Evolutionary conservation across 2,113 vertebrate genomes (phyloP).

Genomic region (Phrynosoma blainvillii): DNA sequence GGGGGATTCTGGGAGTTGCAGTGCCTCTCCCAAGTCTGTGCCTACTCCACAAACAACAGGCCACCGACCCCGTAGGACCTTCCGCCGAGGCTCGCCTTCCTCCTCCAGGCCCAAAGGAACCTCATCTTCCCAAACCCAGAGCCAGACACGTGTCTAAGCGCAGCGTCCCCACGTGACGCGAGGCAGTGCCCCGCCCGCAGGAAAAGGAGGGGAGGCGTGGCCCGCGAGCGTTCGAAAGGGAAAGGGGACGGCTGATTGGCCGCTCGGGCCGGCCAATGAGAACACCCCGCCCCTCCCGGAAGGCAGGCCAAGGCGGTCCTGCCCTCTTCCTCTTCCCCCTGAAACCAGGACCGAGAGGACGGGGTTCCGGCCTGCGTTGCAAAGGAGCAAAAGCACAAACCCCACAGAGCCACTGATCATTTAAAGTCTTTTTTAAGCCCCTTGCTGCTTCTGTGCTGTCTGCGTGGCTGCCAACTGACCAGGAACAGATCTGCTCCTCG

Average conservation of each 20-base stretch:
- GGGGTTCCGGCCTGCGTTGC: not conserved
- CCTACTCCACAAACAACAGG: too few species aligned
- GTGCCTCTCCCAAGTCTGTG: not conserved
- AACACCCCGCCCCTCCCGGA: not conserved
- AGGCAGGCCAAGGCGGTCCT: not conserved
- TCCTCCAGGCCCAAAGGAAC: not conserved
- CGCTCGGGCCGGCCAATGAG: not conserved
- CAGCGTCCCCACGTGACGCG: not conserved
- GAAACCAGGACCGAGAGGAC: not conserved
- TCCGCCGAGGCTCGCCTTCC: too few species aligned
- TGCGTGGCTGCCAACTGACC: too few species aligned
- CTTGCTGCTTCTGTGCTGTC: too few species aligned
- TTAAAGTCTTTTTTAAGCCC: too few species aligned
- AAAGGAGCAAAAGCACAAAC: not conserved
- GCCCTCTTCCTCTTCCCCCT: not conserved
- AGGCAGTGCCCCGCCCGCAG: not conserved
- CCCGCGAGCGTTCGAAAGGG: not conserved
- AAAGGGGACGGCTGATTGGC: not conserved
- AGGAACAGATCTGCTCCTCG: too few species aligned
- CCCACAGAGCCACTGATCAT: too few species aligned
- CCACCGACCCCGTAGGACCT: too few species aligned
- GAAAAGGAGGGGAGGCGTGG: not conserved
- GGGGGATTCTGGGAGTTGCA: not conserved
- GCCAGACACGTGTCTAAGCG: not conserved
- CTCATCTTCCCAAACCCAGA: not conserved